These are phyloP conservation scores for Troides aeacus DNA, from an alignment of 2,888 invertebrate genomes.

Conservation along the genomic window DNA sequence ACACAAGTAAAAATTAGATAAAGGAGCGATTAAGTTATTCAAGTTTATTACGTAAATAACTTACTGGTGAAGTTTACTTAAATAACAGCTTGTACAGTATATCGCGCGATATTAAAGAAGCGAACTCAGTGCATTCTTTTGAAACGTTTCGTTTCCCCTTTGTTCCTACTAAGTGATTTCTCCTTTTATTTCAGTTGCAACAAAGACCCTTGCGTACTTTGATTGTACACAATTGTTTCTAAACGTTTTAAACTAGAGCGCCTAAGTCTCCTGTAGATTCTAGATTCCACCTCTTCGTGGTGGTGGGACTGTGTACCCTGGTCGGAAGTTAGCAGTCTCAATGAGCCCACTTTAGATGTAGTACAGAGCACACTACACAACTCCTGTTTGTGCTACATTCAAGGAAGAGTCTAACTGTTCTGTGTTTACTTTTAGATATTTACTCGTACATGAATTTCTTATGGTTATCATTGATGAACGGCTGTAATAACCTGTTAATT, in stretches of 20 bases:
- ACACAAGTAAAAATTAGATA: background rate
- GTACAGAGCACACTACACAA: too few species aligned
- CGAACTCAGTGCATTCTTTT: slow-evolving; percentile 22
- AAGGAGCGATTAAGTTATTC: background rate
- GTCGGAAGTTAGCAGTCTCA: too few species aligned
- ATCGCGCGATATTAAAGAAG: slow-evolving; percentile 10
- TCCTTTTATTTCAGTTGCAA: slow-evolving; percentile 20
- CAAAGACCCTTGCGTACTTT: slow-evolving; percentile 16
- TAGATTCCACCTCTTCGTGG: too few species aligned
- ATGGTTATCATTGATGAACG: too few species aligned
- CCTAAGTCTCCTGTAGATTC: background rate
- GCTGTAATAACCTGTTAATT: too few species aligned
- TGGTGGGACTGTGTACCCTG: too few species aligned
- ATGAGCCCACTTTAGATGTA: too few species aligned
- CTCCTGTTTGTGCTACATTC: too few species aligned
- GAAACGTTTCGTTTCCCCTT: slow-evolving; percentile 23
- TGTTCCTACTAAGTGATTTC: slow-evolving; percentile 27
- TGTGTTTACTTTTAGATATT: too few species aligned
- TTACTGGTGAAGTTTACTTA: background rate
- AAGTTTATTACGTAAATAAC: background rate
- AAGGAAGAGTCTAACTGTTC: too few species aligned
- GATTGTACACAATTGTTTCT: slow-evolving; percentile 17
- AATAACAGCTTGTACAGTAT: background rate
- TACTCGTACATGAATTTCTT: too few species aligned
- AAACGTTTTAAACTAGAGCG: background rate